phyloP scores from a whole-genome alignment of 2,888 invertebrate genomes.

The Taphrorychus bicolor region DNA sequence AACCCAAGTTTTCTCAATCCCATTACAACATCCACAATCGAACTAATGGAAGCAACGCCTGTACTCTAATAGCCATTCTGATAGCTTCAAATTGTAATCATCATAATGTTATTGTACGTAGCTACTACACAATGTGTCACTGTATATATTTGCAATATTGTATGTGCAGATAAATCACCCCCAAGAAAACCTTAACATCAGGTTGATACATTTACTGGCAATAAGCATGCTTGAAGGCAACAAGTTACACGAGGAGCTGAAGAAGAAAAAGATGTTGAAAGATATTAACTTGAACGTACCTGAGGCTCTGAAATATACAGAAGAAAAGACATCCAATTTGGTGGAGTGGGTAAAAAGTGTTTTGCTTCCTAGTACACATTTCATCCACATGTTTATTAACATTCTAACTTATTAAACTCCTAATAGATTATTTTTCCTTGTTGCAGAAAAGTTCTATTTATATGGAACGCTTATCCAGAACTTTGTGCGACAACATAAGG shows the following conservation, averaged over 20 bases:
- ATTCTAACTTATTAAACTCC: too few species aligned
- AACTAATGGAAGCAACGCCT: conserved; percentile 66
- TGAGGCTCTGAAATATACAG: conserved; percentile 61
- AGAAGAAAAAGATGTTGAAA: conserved; percentile 55
- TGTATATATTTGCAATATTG: too few species aligned
- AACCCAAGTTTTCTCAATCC: conserved; percentile 66
- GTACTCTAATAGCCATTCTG: conserved; percentile 67
- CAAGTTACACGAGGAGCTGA: conserved; percentile 62
- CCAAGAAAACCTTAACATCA: conserved; percentile 45
- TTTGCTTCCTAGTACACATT: neutral
- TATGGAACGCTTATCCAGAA: conserved; percentile 57
- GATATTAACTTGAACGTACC: conserved; percentile 64
- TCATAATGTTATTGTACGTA: conserved; percentile 51
- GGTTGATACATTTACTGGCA: conserved; percentile 62
- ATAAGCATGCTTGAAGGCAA: conserved; percentile 68
- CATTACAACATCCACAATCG: conserved; percentile 62
- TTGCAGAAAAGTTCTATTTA: conserved; percentile 61
- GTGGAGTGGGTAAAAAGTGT: conserved; percentile 57
- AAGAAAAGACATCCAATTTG: conserved; percentile 53
- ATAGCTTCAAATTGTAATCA: conserved; percentile 61
- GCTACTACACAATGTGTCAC: too few species aligned
- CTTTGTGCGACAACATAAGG: conserved; percentile 59
- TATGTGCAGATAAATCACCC: conserved; percentile 47
- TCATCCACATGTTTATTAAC: too few species aligned
- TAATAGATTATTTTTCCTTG: neutral